Evolutionary conservation across 1,140 invertebrate species (phyloP).

Genomic region (Ditylenchus dipsaci): DNA sequence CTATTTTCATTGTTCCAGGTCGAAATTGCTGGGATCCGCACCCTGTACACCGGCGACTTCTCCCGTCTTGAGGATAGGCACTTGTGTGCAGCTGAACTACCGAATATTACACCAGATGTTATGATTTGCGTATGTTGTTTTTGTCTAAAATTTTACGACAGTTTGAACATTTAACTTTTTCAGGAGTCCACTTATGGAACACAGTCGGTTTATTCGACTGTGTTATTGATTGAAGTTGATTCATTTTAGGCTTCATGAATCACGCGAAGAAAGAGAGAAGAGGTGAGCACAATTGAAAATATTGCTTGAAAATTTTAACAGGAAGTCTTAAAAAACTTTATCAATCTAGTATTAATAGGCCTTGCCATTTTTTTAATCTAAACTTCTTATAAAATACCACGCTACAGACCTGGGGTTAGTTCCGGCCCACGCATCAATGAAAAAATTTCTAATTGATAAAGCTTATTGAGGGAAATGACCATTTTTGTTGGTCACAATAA

Average conservation of each 20-base stretch:
- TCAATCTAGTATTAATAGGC: no score
- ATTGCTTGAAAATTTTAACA: no score
- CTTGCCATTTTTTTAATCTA: no score
- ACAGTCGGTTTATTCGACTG: conserved; percentile 64
- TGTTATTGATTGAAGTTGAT: no score
- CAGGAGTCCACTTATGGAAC: conserved; percentile 98
- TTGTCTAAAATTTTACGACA: background rate
- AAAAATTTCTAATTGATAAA: no score
- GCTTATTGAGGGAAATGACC: no score
- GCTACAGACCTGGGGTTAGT: no score
- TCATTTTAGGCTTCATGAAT: conserved; percentile 73
- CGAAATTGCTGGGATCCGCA: conserved; percentile 94
- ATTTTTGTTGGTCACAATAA: no score
- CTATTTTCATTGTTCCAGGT: conserved; percentile 61
- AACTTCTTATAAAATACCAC: no score
- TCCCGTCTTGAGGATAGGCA: conserved; percentile 96
- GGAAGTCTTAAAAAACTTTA: no score
- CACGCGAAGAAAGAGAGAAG: conserved; percentile 85
- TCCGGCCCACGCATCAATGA: no score
- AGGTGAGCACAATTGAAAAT: conserved; percentile 61
- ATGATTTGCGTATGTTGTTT: conserved; percentile 70
- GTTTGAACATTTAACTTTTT: conserved; percentile 30
- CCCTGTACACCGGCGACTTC: conserved; percentile 96
- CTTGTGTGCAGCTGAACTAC: conserved; percentile 98
- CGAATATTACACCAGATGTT: conserved; percentile 87